Percentiles rank a stretch among this genome's conserved stretches.
phyloP scores from a whole-genome alignment of 2,797 vertebrate species.

The Cetoscarus ocellatus region DNA sequence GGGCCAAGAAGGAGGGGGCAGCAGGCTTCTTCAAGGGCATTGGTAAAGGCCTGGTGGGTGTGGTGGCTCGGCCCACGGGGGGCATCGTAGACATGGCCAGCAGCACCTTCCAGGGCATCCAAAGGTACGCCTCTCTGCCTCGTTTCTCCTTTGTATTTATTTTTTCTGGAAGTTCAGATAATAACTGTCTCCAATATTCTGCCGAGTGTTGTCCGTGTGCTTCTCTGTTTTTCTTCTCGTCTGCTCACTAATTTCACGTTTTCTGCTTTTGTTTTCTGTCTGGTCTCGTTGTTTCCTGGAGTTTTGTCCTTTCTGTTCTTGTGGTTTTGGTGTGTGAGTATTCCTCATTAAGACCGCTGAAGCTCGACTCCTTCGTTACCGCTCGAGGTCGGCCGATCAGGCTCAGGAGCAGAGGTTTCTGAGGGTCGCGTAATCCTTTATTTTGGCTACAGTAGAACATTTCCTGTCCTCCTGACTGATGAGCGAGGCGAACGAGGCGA shows the following conservation, averaged over 20 bases:
- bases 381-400: neutral
- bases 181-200: conserved; percentile 18
- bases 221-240: conserved; percentile 61
- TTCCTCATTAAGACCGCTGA: conserved; percentile 46
- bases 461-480: neutral
- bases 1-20: conserved; percentile 96
- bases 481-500: neutral
- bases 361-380: conserved; percentile 48
- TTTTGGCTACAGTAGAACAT: neutral
- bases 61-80: conserved; percentile 93
- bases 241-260: conserved; percentile 72
- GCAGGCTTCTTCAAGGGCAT: conserved; percentile 98
- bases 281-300: conserved; percentile 63
- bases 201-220: conserved; percentile 41
- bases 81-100: conserved; percentile 98
- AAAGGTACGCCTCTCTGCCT: conserved; percentile 83
- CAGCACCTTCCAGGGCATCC: conserved; percentile 98
- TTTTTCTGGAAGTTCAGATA: neutral
- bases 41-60: conserved; percentile 96
- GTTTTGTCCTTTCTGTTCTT: conserved; percentile 52
- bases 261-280: conserved; percentile 77
- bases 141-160: neutral
- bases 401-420: neutral
- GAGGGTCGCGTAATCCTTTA: neutral
- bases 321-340: conserved; percentile 75